Percentiles rank a stretch among this genome's conserved stretches.
These are phyloP conservation scores for Eolophus roseicapilla DNA, from an alignment of 2,113 vertebrate genomes.

Conservation along the genomic window DNA sequence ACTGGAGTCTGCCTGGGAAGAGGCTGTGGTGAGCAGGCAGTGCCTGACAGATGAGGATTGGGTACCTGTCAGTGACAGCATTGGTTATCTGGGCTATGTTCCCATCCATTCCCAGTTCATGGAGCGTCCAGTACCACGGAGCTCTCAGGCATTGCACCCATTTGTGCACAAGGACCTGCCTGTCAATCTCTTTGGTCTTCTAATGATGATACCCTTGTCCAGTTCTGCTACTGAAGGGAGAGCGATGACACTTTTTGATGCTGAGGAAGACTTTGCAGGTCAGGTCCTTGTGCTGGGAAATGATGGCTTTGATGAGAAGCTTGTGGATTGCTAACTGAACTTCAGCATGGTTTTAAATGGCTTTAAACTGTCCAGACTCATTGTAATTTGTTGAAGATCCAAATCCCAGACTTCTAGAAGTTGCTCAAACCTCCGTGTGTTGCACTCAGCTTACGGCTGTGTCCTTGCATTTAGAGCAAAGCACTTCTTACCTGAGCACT, in stretches of 20 bases:
- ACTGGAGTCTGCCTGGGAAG: background rate
- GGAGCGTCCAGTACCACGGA: background rate
- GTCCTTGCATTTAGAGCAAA: background rate
- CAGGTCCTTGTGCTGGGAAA: background rate
- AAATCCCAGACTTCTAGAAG: background rate
- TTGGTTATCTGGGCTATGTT: fast-evolving
- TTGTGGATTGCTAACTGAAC: background rate
- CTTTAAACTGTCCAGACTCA: background rate
- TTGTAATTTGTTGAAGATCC: background rate
- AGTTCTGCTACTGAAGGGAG: slow-evolving; percentile 93
- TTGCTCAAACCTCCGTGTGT: fast-evolving
- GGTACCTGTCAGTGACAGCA: fast-evolving
- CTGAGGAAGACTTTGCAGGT: slow-evolving; percentile 81
- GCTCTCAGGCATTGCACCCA: fast-evolving
- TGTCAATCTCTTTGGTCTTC: slow-evolving; percentile 65
- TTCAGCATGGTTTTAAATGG: background rate
- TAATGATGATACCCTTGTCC: slow-evolving; percentile 86
- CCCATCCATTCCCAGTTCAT: background rate
- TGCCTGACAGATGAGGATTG: background rate
- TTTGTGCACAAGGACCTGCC: background rate
- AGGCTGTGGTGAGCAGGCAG: background rate
- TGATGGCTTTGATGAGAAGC: background rate
- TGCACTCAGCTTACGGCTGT: background rate
- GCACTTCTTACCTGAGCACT: background rate
- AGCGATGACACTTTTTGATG: slow-evolving; percentile 73